phyloP scores from a whole-genome alignment of 2,797 vertebrate species.

The Rhincodon typus region DNA sequence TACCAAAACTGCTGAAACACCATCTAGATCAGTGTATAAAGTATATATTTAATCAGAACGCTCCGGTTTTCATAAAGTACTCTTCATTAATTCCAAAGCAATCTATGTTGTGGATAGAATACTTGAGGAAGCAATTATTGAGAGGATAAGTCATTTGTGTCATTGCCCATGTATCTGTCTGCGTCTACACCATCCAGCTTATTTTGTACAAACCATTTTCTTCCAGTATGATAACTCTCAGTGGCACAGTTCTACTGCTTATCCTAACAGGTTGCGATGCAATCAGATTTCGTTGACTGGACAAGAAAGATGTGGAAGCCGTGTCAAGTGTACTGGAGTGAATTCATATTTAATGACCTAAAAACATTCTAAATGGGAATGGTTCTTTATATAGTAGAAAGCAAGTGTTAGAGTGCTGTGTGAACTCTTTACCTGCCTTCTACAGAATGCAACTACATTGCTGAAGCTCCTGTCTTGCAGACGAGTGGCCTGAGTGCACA shows the following conservation, averaged over 20 bases:
- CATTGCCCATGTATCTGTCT: background rate
- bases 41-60: background rate
- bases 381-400: background rate
- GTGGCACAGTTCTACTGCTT: background rate
- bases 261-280: background rate
- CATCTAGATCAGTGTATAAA: background rate
- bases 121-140: background rate
- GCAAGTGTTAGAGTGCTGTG: background rate
- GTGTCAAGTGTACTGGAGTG: background rate
- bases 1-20: background rate
- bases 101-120: background rate
- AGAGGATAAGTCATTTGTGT: background rate
- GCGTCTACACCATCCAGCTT: background rate
- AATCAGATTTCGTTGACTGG: background rate
- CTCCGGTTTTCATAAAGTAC: background rate
- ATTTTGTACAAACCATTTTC: background rate
- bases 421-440: background rate
- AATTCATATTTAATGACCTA: background rate
- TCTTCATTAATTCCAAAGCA: background rate
- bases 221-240: background rate
- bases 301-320: background rate
- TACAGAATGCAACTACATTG: background rate
- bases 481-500: background rate
- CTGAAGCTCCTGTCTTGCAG: background rate
- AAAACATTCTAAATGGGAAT: background rate